phyloP scores from a whole-genome alignment of 1,140 invertebrate genomes.

The Grapholita molesta region DNA sequence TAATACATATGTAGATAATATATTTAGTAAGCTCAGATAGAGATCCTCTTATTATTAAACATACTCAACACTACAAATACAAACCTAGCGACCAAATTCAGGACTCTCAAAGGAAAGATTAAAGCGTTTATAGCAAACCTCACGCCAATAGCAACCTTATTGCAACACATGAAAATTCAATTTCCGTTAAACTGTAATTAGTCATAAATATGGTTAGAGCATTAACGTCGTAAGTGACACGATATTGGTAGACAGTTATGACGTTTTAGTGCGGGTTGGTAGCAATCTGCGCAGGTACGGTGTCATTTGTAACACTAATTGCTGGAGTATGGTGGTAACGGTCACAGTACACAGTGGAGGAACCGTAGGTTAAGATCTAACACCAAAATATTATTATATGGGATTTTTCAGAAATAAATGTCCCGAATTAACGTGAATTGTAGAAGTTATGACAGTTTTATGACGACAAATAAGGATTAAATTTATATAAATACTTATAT shows the following conservation, averaged over 20 bases:
- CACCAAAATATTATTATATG: too few relatives aligned
- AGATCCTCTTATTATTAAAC: background rate
- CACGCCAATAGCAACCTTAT: background rate
- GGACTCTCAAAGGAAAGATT: background rate
- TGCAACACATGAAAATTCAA: background rate
- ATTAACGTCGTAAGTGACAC: background rate
- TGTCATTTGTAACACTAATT: background rate
- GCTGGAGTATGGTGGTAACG: background rate
- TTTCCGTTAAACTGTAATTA: background rate
- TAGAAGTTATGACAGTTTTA: too few relatives aligned
- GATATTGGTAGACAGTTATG: background rate
- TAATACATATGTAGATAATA: too few relatives aligned
- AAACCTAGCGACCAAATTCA: background rate
- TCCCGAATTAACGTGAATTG: too few relatives aligned
- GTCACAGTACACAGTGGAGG: background rate
- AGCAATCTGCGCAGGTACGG: background rate
- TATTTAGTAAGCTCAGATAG: too few relatives aligned
- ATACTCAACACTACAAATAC: background rate
- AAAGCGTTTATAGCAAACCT: background rate
- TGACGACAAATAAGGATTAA: too few relatives aligned
- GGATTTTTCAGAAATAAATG: too few relatives aligned
- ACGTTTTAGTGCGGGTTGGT: background rate
- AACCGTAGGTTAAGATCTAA: too few relatives aligned
- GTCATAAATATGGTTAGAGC: background rate
- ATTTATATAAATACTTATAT: too few relatives aligned